Conservation (phyloP, 2,113 vertebrate species). For the Corvus moneduloides region DNA sequence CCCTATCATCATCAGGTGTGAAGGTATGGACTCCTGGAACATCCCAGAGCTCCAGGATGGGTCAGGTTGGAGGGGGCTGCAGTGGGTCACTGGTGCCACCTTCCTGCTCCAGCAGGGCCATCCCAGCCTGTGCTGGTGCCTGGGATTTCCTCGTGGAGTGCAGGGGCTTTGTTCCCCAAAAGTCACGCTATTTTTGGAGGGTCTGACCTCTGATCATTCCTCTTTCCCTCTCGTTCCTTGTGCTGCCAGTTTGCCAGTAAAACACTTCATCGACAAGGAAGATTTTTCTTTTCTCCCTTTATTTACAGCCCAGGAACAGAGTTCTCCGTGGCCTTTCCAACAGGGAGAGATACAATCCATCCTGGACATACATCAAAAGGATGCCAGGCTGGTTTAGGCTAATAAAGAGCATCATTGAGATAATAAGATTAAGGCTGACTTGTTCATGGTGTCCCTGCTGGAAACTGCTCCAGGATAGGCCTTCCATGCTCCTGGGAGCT, state of each 20-base stretch:
- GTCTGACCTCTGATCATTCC: neutral
- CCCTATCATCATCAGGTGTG: neutral
- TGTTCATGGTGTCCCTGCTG: slow-evolving; percentile 18
- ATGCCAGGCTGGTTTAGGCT: slow-evolving; percentile 37
- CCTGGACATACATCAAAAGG: slow-evolving; percentile 46
- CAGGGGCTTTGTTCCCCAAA: neutral
- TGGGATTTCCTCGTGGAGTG: neutral
- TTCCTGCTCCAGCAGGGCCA: neutral
- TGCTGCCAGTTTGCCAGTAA: neutral
- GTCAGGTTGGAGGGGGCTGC: neutral
- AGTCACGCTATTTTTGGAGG: neutral
- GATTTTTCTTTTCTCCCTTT: neutral
- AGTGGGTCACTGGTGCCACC: neutral
- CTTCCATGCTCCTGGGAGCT: neutral
- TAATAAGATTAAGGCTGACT: slow-evolving; percentile 45
- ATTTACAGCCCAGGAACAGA: slow-evolving; percentile 6
- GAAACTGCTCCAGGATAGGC: neutral
- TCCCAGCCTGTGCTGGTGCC: neutral
- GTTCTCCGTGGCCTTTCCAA: neutral
- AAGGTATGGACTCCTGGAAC: neutral
- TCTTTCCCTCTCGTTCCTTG: neutral
- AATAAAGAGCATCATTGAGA: slow-evolving; percentile 31
- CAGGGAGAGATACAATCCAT: neutral
- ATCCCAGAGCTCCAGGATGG: neutral
- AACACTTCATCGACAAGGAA: neutral